phyloP scores from a whole-genome alignment of 2,797 vertebrate genomes.

The Distichodus sexfasciatus region DNA sequence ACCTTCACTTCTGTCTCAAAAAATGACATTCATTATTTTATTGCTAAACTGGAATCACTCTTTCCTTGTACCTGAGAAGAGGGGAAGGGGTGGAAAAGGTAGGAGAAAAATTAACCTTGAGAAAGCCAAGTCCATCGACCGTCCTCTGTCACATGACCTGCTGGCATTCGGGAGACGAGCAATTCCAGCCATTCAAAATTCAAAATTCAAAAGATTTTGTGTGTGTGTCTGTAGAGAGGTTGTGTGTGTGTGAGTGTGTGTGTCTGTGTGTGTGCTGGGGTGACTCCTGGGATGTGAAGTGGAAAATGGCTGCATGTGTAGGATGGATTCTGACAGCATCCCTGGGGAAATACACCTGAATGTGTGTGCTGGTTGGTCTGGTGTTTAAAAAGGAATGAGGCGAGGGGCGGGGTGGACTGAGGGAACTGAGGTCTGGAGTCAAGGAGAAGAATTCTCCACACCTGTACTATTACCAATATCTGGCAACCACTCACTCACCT shows the following conservation, averaged over 20 bases:
- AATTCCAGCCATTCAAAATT: conserved; percentile 31
- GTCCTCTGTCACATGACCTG: conserved; percentile 31
- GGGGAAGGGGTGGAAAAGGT: conserved; percentile 36
- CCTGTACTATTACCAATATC: conserved; percentile 22
- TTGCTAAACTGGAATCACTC: conserved; percentile 68
- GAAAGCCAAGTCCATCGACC: conserved; percentile 49
- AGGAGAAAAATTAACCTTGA: conserved; percentile 44
- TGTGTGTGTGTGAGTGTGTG: background rate
- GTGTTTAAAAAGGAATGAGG: conserved; percentile 38
- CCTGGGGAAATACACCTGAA: conserved; percentile 65
- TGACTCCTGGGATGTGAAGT: conserved; percentile 37
- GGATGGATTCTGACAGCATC: conserved; percentile 54
- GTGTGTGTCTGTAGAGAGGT: conserved; percentile 24
- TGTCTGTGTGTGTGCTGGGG: conserved; percentile 10
- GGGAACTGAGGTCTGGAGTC: conserved; percentile 32
- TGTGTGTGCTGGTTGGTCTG: conserved; percentile 45
- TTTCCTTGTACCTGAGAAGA: conserved; percentile 49
- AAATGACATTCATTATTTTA: conserved; percentile 77
- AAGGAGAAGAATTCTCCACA: conserved; percentile 46
- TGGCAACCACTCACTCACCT: conserved; percentile 3
- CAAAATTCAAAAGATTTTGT: background rate
- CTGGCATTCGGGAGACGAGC: conserved; percentile 32
- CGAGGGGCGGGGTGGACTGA: conserved; percentile 47
- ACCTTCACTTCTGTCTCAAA: conserved; percentile 53
- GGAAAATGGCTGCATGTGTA: conserved; percentile 47